Conservation (phyloP, 2,888 invertebrate genomes). For the Cacoxenus indagator region DNA sequence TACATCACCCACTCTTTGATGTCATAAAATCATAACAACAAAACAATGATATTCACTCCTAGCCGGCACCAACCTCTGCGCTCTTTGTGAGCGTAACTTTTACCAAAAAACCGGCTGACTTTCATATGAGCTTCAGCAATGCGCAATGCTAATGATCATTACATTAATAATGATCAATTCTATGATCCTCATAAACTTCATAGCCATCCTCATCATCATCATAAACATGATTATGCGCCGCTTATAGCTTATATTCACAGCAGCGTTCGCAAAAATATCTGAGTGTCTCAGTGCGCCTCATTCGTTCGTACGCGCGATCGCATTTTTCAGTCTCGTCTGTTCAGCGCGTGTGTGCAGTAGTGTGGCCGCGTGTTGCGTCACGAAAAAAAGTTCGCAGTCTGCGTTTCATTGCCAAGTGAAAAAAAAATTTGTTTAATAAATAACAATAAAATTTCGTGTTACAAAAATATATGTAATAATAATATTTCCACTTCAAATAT, state of each 20-base stretch:
- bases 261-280: not conserved
- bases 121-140: not conserved
- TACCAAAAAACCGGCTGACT: no score
- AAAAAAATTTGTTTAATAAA: no score
- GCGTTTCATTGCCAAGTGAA: conserved; percentile 4
- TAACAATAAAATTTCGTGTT: no score
- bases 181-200: no score
- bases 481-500: no score
- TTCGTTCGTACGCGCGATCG: not conserved
- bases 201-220: not conserved
- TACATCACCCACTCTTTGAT: conserved; percentile 13
- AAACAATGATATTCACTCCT: not conserved
- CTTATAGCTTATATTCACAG: not conserved
- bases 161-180: no score
- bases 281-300: not conserved
- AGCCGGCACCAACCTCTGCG: no score
- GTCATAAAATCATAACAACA: not conserved
- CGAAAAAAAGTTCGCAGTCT: not conserved
- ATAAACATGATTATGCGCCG: not conserved
- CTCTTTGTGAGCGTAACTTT: no score
- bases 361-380: not conserved
- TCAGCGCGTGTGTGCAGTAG: conserved; percentile 62
- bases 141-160: not conserved
- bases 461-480: no score
- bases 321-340: conserved; percentile 55